Evolutionary conservation across 2,888 invertebrate species (phyloP), one percentile per base, ranked within the genome.

Genomic region (Noctuana brunneofusca): DNA sequence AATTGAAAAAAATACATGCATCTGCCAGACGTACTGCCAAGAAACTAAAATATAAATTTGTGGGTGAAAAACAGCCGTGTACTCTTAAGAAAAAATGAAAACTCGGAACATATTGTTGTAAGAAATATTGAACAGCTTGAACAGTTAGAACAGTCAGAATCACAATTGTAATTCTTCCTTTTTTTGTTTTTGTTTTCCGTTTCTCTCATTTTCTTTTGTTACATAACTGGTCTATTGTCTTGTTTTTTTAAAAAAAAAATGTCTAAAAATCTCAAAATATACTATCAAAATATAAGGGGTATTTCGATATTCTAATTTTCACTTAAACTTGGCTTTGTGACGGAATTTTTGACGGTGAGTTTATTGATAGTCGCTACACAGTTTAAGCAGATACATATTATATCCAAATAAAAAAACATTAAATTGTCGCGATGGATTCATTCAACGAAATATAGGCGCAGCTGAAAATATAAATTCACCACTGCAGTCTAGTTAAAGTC

Each of bases 391-490:
- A n/a, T n/a, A n/a, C n/a, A n/a, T n/a, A n/a, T n/a, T 43, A 11
- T 18, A 43, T 18, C 9, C 43, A 18, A 43, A 43, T 43, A 43
- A 18, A 43, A 43, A 4, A 43, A 9, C 43, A 20, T 46, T 46
- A 46, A 46, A 46, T 46, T 20, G 12, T 46, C 1, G 20, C 20
- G 46, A 46, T 18, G 46, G 20, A 20, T 12, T 20, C 6, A 16
- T 20, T 9, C 11, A 46, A 20, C 12, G 12, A 18, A 18, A 12
- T 22, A 3, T 16, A 41, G 16, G 16, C 8, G 41, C 14, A 8
- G 41, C 11, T 50, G 30, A 35, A 52, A 53, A 35, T 35, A 53
- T 35, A 35, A 24, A 35, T 35, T 53, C 32, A 35, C 20, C 18
- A 9, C 30, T 27, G 8, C 30, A 20, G 14, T n/a, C 12, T 20